Evolutionary conservation across 2,113 vertebrate species (phyloP), one percentile per base, ranked within the genome.

Genomic region (Triplophysa dalaica): DNA sequence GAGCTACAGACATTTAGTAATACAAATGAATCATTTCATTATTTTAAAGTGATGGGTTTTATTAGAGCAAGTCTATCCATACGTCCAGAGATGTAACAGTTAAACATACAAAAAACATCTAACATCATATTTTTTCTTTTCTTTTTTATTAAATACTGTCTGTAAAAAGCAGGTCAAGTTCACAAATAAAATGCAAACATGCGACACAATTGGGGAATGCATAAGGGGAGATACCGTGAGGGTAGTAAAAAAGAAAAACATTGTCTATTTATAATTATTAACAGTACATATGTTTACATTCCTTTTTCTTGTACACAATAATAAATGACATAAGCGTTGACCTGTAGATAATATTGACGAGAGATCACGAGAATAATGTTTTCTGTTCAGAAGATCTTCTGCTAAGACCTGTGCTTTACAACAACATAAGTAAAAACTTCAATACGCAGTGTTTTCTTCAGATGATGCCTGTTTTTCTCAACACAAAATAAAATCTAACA

Each of bases 271-370:
- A 97, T 97, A 97, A 89, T 89, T 93, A 91, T 92, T 94, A 95
- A 98, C 96, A 97, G 93, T 95, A 97, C 95, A 96, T 95, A 92
- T 93, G 96, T 97, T 97, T 99, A 99, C 97, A 99, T 98, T 98
- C 96, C 94, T 97, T 93, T 95, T 97, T 93, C 93, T 96, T 97
- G 94, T 97, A 96, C 94, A 98, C 95, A 90, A 94, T 95, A 82
- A 73, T 76, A 84, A 82, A 76, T 45, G 77, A 80, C 79, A 19
- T 26, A 75, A 75, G 58, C 41, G 22, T 73, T 80, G 78, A 75
- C 66, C 65, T 94, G 93, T 93, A 93, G 93, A 93, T 91, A 94
- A 95, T 94, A 95, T 54, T 79, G 72, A 33, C 93, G 94, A 94
- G 88, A 91, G 89, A 88, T 87, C 89, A 90, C 89, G 88, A 91